Conservation (phyloP, 37 sponge, comb jelly and placozoan genomes). For the Hexactinellida sp. region DNA sequence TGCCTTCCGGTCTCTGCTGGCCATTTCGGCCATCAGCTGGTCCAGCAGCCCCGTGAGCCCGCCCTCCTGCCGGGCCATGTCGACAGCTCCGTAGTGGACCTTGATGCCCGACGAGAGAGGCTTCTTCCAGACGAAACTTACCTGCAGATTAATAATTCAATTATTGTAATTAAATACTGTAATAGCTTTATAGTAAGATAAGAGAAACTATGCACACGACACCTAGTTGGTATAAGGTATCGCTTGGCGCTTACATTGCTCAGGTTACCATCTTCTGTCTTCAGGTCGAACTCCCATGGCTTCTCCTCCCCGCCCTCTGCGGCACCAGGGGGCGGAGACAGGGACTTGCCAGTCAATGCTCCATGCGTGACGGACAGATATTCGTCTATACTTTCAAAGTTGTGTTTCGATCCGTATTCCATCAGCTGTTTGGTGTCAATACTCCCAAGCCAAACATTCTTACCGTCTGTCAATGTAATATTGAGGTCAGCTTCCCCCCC, state of each 20-base stretch:
- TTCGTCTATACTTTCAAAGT: neutral
- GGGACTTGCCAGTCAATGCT: neutral
- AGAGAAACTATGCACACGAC: no score
- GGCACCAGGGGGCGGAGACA: neutral
- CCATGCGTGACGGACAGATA: neutral
- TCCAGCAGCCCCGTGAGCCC: neutral
- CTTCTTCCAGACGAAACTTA: neutral
- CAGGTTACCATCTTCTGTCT: neutral
- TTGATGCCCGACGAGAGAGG: neutral
- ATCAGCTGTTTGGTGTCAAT: neutral
- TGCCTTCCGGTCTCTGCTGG: neutral
- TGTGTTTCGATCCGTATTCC: neutral
- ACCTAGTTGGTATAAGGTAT: no score
- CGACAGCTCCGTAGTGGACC: neutral
- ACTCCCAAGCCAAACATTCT: neutral
- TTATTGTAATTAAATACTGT: no score
- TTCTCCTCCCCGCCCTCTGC: neutral
- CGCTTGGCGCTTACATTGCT: neutral
- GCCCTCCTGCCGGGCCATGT: neutral
- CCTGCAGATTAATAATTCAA: no score
- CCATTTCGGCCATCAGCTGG: neutral
- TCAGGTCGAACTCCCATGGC: neutral
- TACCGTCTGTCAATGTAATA: neutral
- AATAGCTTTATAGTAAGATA: no score
- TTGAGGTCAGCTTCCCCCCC: neutral